Conservation (phyloP, 2,797 vertebrate genomes). For the Acropternis orthonyx region DNA sequence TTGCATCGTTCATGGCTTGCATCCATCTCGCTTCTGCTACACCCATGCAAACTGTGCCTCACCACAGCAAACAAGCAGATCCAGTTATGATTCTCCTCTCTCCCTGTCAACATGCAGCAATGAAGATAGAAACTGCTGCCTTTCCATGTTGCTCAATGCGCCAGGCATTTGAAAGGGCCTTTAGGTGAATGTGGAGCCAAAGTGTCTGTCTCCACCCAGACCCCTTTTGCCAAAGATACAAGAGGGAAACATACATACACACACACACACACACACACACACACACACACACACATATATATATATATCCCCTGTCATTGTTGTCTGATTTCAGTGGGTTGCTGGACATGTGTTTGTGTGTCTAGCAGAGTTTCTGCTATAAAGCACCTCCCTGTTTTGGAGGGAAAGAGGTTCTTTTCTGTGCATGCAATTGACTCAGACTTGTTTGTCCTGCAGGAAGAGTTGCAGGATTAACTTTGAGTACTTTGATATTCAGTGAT, state of each 20-base stretch:
- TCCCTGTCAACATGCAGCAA: conserved; percentile 37
- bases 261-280: too few relatives aligned
- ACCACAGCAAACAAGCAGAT: conserved; percentile 56
- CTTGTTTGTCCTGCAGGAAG: conserved; percentile 37
- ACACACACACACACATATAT: too few relatives aligned
- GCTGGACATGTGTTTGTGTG: background rate
- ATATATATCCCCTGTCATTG: background rate
- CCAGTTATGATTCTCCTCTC: conserved; percentile 47
- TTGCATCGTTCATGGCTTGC: rapidly evolving
- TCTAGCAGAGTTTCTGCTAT: conserved; percentile 46
- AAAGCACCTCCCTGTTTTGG: conserved; percentile 28
- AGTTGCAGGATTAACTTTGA: conserved; percentile 41
- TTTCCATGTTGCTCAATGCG: conserved; percentile 67
- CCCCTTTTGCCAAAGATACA: conserved; percentile 59
- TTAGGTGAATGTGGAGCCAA: conserved; percentile 70
- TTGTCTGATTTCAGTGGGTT: conserved; percentile 58
- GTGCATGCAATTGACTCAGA: background rate
- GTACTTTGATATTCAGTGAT: background rate
- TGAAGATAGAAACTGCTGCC: conserved; percentile 61
- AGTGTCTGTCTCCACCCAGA: conserved; percentile 73
- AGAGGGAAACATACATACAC: background rate
- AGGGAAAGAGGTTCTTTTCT: conserved; percentile 2
- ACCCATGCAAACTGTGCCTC: conserved; percentile 37
- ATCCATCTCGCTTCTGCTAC: conserved; percentile 2
- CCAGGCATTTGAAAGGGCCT: conserved; percentile 57